phyloP scores from a whole-genome alignment of 2,888 invertebrate genomes.

The Steinernema hermaphroditum region DNA sequence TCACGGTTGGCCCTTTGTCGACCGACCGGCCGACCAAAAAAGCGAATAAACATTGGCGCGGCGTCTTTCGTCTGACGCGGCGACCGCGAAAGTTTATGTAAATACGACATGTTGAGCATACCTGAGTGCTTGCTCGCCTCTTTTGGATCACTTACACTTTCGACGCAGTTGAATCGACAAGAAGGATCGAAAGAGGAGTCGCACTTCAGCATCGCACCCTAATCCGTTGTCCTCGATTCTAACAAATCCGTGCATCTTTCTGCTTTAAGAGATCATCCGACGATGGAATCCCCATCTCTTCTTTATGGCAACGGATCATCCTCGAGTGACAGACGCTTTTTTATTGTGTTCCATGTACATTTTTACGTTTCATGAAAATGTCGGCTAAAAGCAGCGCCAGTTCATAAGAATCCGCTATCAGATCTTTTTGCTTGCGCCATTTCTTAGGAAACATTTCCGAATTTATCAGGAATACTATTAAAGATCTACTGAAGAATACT shows the following conservation, averaged over 20 bases:
- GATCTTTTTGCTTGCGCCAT: neutral
- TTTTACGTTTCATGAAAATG: neutral
- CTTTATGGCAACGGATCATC: neutral
- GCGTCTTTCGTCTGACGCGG: slow-evolving; percentile 7
- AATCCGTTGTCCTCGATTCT: slow-evolving; percentile 20
- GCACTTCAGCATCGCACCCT: slow-evolving; percentile 19
- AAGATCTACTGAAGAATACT: too few species aligned
- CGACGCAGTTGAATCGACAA: neutral
- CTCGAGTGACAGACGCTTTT: neutral
- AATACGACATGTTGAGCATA: neutral
- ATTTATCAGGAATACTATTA: too few species aligned
- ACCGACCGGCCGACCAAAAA: neutral
- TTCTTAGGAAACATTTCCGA: neutral
- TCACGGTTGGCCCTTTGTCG: neutral
- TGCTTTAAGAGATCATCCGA: slow-evolving; percentile 8
- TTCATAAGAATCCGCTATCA: neutral
- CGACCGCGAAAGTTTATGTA: slow-evolving; percentile 28
- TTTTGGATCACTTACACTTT: neutral
- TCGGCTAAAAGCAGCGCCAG: neutral
- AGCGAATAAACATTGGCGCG: slow-evolving; percentile 23
- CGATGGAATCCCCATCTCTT: neutral
- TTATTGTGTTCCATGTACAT: slow-evolving; percentile 6
- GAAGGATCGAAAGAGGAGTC: neutral
- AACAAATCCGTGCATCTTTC: slow-evolving; percentile 4
- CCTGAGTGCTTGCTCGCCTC: neutral